These are phyloP conservation scores for Gryon sp. DNA, from an alignment of 1,140 invertebrate genomes.

Conservation along the genomic window DNA sequence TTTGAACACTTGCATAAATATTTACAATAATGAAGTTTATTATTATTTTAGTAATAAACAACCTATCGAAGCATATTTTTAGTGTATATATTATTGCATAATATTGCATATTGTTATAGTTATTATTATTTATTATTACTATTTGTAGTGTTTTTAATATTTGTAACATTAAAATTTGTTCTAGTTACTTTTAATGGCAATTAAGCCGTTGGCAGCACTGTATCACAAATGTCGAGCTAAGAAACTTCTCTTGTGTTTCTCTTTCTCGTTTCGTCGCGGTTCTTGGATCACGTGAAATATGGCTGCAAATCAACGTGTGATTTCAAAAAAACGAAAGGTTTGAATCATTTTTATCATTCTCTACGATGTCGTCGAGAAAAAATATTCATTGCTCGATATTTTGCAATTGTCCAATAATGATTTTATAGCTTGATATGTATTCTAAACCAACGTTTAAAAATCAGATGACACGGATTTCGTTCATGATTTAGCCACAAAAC, in stretches of 20 bases:
- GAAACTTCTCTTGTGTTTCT: constrained; percentile 1
- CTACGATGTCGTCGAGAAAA: constrained; percentile 26
- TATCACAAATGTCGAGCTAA: not conserved
- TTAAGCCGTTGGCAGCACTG: not conserved
- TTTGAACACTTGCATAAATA: too few species aligned
- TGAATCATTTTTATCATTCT: constrained; percentile 39
- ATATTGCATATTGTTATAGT: too few species aligned
- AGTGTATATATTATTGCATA: too few species aligned
- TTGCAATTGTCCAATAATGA: constrained; percentile 12
- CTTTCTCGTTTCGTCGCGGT: constrained; percentile 44
- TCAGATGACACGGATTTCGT: constrained; percentile 18
- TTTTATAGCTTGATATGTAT: constrained; percentile 52
- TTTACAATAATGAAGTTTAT: too few species aligned
- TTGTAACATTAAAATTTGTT: not conserved
- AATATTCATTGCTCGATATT: constrained; percentile 57
- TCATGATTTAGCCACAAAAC: not conserved
- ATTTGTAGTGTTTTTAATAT: not conserved
- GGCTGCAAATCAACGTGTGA: constrained; percentile 70
- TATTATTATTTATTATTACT: not conserved
- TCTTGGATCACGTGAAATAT: constrained; percentile 51
- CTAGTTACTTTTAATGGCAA: too few species aligned
- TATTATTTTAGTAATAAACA: too few species aligned
- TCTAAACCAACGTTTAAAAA: not conserved
- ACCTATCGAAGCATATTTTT: too few species aligned
- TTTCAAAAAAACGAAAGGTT: constrained; percentile 78